Evolutionary conservation across 1,140 invertebrate species (phyloP), one percentile per base, ranked within the genome.

Genomic region (Vanessa tameamea): DNA sequence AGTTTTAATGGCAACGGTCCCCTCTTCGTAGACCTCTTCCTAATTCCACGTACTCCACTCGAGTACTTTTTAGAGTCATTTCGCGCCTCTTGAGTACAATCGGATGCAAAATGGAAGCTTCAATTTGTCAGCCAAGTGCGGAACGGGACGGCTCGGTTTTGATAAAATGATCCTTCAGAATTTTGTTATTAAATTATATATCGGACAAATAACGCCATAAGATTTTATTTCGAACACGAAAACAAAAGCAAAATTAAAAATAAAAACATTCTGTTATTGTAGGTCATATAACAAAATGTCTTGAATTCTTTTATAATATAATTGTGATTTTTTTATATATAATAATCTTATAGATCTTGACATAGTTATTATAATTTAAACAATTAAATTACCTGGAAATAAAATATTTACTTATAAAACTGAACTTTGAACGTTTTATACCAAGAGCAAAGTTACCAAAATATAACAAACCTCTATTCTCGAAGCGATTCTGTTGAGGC

Each of bases 21-120:
- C 81, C 81, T 80, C 80, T 77, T 75, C 75, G 59, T 68, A 78
- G 78, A 82, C 78, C 81, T 82, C 74, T 73, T 86, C 70, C 86
- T 89, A 86, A 88, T 88, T 88, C 83, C 81, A 85, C 83, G 81
- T 83, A 83, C 84, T 89, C 81, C 75, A 79, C 75, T 87, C 74
- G 65, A 87, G 83, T 81, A 85, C 84, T 88, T 90, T 88, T 88
- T 86, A 85, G 80, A 84, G 78, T 85, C 84, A 85, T 85, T 87
- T 81, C 75, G 78, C 80, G 79, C 81, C 87, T 86, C 86, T 88
- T 80, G 84, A 88, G 82, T 79, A 87, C 86, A 85, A 87, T 87
- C 82, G 76, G 75, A 84, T 83, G 80, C 80, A 86, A 81, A 86
- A 87, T 82, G 79, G 80, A 83, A 79, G 78, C 83, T 83, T 78